Conservation (phyloP, 2,797 vertebrate genomes). For the Oreochromis grahami region DNA sequence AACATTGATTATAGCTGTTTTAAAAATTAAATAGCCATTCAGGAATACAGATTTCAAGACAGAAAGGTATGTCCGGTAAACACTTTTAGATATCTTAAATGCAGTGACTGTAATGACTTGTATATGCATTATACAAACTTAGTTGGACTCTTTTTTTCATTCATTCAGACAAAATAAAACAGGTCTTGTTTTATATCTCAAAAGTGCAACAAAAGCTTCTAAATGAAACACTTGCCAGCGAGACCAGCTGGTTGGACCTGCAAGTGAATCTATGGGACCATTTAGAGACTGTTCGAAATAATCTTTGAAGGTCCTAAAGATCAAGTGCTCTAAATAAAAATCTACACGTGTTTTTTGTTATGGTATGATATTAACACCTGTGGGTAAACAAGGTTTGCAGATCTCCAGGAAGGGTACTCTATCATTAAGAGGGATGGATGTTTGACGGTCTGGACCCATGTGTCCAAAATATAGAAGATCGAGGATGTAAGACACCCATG, state of each 20-base stretch:
- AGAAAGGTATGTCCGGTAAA: neutral
- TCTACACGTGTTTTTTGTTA: neutral
- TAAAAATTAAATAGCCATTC: neutral
- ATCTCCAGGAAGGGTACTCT: constrained; percentile 69
- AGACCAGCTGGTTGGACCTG: neutral
- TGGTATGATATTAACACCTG: constrained; percentile 11
- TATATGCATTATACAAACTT: neutral
- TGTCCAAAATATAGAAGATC: constrained; percentile 65
- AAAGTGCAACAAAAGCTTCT: too few species aligned
- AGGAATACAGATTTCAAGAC: neutral
- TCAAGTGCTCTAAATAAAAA: neutral
- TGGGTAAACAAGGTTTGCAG: neutral
- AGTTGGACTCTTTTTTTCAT: neutral
- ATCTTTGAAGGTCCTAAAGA: neutral
- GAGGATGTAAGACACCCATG: constrained; percentile 68
- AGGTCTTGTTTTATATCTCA: neutral
- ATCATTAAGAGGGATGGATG: constrained; percentile 36
- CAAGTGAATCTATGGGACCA: too few species aligned
- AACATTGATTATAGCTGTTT: neutral
- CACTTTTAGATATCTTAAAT: neutral
- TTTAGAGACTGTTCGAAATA: neutral
- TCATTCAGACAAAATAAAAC: neutral
- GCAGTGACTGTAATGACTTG: neutral
- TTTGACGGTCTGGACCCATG: constrained; percentile 29
- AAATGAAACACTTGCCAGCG: neutral